Percentiles rank a stretch among this genome's conserved stretches.
Conservation (phyloP, 2,797 vertebrate species). For the Cynodonichthys magdalenae region DNA sequence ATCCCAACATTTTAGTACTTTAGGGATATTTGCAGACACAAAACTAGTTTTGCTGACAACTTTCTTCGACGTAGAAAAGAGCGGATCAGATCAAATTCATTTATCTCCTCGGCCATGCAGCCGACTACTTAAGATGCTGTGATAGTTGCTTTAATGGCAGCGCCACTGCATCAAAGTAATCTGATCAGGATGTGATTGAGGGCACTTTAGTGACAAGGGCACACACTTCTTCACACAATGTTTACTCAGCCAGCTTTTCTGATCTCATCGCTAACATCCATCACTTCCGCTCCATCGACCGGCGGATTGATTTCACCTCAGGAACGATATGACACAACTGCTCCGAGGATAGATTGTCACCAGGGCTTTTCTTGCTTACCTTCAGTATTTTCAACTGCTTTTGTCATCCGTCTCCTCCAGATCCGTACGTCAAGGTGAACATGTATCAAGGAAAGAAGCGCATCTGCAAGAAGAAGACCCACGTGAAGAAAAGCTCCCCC, state of each 20-base stretch:
- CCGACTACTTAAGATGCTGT: slow-evolving; percentile 36
- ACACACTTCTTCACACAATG: slow-evolving; percentile 23
- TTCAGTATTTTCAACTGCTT: slow-evolving; percentile 2
- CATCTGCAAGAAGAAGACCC: slow-evolving; percentile 98
- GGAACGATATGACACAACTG: slow-evolving; percentile 35
- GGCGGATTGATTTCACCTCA: slow-evolving; percentile 54
- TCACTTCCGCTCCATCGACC: slow-evolving; percentile 60
- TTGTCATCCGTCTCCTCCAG: slow-evolving; percentile 66
- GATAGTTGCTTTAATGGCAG: slow-evolving; percentile 45
- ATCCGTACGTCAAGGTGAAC: slow-evolving; percentile 98
- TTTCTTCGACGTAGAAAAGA: neutral
- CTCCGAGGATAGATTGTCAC: slow-evolving; percentile 9
- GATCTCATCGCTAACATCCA: slow-evolving; percentile 49
- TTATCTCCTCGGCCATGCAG: slow-evolving; percentile 14
- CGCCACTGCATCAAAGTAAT: slow-evolving; percentile 44
- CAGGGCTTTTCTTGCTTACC: neutral
- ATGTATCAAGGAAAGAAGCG: slow-evolving; percentile 95
- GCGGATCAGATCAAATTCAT: slow-evolving; percentile 9
- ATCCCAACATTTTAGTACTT: neutral
- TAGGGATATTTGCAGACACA: neutral
- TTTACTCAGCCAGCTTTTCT: slow-evolving; percentile 50
- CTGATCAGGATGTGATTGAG: slow-evolving; percentile 59
- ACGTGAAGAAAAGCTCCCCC: slow-evolving; percentile 95
- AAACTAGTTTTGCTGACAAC: neutral
- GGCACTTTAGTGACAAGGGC: slow-evolving; percentile 45